Evolutionary conservation across 1,140 invertebrate genomes (phyloP).

Genomic region (Ceratoteleas bidentatus): DNA sequence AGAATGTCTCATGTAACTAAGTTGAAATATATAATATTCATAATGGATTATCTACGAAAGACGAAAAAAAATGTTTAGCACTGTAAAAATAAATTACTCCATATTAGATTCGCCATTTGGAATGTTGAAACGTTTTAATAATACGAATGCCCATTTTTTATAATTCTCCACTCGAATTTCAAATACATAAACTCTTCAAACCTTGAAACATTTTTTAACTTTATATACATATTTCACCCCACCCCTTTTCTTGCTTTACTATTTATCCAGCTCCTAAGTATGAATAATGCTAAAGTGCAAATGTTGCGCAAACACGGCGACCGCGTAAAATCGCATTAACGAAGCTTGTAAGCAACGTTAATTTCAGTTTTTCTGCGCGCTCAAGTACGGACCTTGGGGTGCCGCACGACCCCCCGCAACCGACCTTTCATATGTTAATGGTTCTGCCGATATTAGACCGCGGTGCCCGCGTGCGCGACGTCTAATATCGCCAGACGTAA

Average conservation of each 20-base stretch:
- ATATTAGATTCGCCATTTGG: no score
- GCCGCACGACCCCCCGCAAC: conserved; percentile 14
- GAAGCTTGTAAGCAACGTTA: conserved; percentile 58
- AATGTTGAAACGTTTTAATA: no score
- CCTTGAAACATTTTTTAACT: no score
- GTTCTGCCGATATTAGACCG: conserved; percentile 69
- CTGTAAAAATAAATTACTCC: no score
- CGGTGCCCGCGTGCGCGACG: conserved; percentile 49
- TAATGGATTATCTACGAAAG: no score
- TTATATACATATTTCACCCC: no score
- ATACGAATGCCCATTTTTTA: no score
- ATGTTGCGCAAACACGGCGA: conserved; percentile 53
- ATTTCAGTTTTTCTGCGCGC: conserved; percentile 52
- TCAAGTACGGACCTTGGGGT: conserved; percentile 15
- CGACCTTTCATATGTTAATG: conserved; percentile 76
- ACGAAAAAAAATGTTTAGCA: no score
- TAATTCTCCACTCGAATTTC: no score
- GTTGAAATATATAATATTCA: no score
- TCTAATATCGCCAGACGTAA: conserved; percentile 75
- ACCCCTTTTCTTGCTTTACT: background rate
- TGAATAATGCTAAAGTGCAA: conserved; percentile 40
- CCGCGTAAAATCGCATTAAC: conserved; percentile 57
- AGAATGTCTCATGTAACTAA: no score
- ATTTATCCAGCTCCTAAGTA: conserved; percentile 44
- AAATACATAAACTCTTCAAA: no score